These are phyloP conservation scores for Phrynocephalus vlangalii DNA, from an alignment of 2,797 vertebrate genomes.

Conservation along the genomic window DNA sequence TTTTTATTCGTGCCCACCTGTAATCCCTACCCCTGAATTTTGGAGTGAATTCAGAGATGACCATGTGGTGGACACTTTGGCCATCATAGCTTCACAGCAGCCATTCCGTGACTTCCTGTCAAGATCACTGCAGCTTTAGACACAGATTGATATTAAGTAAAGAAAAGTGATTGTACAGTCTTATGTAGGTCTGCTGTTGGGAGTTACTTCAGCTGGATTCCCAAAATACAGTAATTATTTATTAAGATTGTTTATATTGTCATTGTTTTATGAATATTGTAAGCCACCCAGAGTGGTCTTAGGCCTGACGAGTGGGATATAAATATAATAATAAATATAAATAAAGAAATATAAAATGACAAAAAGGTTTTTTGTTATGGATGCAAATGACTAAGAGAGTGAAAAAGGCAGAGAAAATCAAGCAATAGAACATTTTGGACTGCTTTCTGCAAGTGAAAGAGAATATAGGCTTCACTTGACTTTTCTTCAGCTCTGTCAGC, in stretches of 20 bases:
- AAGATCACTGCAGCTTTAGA: background rate
- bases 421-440: background rate
- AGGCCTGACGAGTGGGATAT: too few relatives aligned
- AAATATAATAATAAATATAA: too few relatives aligned
- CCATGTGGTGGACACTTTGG: background rate
- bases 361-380: background rate
- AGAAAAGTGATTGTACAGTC: background rate
- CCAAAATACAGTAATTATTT: too few relatives aligned
- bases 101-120: background rate
- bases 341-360: background rate
- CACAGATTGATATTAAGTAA: background rate
- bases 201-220: background rate
- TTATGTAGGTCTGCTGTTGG: background rate
- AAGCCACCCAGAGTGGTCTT: too few relatives aligned
- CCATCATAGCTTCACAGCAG: background rate
- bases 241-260: too few relatives aligned
- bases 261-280: too few relatives aligned
- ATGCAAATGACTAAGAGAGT: background rate
- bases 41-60: background rate
- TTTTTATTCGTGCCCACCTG: too few relatives aligned
- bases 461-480: constrained; percentile 11
- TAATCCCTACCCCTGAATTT: background rate
- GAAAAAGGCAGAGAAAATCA: background rate
- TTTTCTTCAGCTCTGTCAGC: constrained; percentile 11
- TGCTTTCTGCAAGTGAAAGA: constrained; percentile 5